These are phyloP conservation scores for Tyria jacobaeae DNA, from an alignment of 2,888 invertebrate genomes.

Conservation along the genomic window DNA sequence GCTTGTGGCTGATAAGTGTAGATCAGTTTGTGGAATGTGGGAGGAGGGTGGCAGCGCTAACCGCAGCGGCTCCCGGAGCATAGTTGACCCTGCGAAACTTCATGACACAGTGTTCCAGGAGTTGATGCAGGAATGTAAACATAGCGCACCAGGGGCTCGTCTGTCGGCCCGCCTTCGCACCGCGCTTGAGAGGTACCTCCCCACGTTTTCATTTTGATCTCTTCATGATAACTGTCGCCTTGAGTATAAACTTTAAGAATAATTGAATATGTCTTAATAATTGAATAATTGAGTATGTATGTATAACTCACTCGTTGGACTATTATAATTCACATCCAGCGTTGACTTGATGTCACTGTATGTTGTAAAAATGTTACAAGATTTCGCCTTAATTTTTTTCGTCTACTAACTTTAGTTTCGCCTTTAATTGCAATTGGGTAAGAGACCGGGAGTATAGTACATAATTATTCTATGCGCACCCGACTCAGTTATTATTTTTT, in stretches of 20 bases:
- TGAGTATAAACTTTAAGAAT: neutral
- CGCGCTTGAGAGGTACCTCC: constrained; percentile 69
- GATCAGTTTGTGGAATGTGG: constrained; percentile 42
- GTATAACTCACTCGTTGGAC: too few relatives aligned
- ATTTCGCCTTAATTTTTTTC: too few relatives aligned
- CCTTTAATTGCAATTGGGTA: too few relatives aligned
- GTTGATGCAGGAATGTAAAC: constrained; percentile 89
- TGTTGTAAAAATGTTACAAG: too few relatives aligned
- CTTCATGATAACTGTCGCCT: neutral
- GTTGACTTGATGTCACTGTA: too few relatives aligned
- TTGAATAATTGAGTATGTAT: too few relatives aligned
- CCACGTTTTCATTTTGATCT: neutral
- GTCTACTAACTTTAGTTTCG: too few relatives aligned
- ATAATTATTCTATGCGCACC: too few relatives aligned
- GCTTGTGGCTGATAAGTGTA: constrained; percentile 15
- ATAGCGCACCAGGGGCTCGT: constrained; percentile 89
- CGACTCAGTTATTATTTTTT: too few relatives aligned
- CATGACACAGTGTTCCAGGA: constrained; percentile 83
- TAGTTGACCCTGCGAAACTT: constrained; percentile 44
- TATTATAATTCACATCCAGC: too few relatives aligned
- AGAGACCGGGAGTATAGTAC: too few relatives aligned
- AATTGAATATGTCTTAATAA: too few relatives aligned
- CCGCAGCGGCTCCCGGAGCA: constrained; percentile 26
- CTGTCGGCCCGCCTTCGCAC: constrained; percentile 79
- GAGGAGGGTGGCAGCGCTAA: constrained; percentile 43